Evolutionary conservation across 2,113 vertebrate genomes (phyloP).

Genomic region (Sminthopsis crassicaudata): DNA sequence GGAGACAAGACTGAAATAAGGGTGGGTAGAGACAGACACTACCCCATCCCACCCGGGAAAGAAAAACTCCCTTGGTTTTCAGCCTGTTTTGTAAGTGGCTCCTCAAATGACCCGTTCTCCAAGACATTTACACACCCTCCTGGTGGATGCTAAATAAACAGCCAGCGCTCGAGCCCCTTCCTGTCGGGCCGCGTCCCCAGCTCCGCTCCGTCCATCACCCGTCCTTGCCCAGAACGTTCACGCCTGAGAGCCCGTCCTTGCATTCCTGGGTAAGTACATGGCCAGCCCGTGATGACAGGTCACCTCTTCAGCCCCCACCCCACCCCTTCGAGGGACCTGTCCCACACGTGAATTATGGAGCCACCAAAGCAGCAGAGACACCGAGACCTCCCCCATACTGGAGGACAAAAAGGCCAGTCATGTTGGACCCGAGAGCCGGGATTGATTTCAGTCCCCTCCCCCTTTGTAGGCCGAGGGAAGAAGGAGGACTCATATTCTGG

Average conservation of each 20-base stretch:
- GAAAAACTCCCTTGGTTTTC: neutral
- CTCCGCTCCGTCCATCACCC: conserved; percentile 74
- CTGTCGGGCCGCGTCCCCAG: neutral
- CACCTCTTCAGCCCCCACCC: conserved; percentile 69
- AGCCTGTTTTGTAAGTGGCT: neutral
- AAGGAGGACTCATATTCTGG: conserved; percentile 76
- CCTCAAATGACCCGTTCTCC: neutral
- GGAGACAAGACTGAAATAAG: neutral
- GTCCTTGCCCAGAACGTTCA: conserved; percentile 71
- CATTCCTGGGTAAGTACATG: conserved; percentile 26
- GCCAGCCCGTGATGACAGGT: conserved; percentile 79
- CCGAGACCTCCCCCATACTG: conserved; percentile 79
- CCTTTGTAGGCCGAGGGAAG: conserved; percentile 77
- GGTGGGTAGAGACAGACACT: neutral
- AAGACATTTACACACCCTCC: conserved; percentile 19
- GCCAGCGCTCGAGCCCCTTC: neutral
- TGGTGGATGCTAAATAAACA: conserved; percentile 58
- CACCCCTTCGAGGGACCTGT: conserved; percentile 52
- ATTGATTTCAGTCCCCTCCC: conserved; percentile 83
- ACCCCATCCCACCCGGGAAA: neutral
- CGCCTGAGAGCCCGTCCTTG: conserved; percentile 62
- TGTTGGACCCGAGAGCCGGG: conserved; percentile 86
- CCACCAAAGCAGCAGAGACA: conserved; percentile 67
- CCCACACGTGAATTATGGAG: conserved; percentile 70
- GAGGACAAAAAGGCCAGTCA: conserved; percentile 86